Conservation (phyloP, 2,113 vertebrate genomes). For the Daubentonia madagascariensis region DNA sequence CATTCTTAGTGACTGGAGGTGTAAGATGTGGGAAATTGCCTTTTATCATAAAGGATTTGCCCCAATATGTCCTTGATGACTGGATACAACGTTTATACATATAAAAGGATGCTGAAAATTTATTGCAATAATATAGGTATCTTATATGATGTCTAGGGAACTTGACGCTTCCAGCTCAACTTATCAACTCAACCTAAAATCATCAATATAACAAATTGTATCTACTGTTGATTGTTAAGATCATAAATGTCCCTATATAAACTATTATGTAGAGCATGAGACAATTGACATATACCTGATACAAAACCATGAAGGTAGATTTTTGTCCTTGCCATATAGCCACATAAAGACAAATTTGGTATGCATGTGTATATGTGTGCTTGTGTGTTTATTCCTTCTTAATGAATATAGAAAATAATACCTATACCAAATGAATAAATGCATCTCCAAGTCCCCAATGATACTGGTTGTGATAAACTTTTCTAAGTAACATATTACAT, state of each 20-base stretch:
- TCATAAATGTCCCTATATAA: not conserved
- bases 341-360: not conserved
- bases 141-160: not conserved
- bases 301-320: not conserved
- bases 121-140: not conserved
- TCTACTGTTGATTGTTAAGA: not conserved
- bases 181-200: not conserved
- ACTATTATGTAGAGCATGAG: not conserved
- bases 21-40: not conserved
- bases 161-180: not conserved
- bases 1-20: not conserved
- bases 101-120: not conserved
- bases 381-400: not conserved
- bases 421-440: not conserved
- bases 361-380: no score
- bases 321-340: not conserved
- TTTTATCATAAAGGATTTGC: not conserved
- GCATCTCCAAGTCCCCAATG: not conserved
- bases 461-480: not conserved
- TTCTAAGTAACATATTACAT: not conserved
- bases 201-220: not conserved
- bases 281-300: not conserved
- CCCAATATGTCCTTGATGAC: not conserved
- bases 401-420: not conserved
- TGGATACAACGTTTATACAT: not conserved